Percentiles rank a stretch among this genome's conserved stretches.
These are phyloP conservation scores for Stegodyphus mimosarum DNA, from an alignment of 1,140 invertebrate species.

Conservation along the genomic window DNA sequence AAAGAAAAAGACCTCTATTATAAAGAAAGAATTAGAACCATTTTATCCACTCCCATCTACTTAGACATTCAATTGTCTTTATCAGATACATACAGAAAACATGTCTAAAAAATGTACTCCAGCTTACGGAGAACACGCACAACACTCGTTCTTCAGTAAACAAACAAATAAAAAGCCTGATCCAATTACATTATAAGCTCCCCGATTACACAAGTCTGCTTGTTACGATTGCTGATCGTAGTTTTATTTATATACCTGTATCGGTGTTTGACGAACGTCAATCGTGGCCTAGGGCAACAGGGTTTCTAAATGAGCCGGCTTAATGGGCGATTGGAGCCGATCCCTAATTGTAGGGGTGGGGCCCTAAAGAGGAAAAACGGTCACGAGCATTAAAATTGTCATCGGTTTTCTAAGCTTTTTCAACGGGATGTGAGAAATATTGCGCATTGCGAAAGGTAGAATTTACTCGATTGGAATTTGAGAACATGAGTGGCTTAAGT, in stretches of 20 bases:
- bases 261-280: background rate
- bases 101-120: no score
- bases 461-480: no score
- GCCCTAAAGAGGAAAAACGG: background rate
- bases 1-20: no score
- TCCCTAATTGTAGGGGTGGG: background rate
- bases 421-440: background rate
- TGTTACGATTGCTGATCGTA: background rate
- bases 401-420: background rate
- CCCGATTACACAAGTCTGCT: background rate
- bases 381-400: background rate
- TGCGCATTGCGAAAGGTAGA: background rate
- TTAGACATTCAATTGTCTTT: no score
- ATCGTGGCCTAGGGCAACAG: background rate
- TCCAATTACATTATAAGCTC: no score
- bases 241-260: background rate
- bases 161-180: no score
- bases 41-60: no score
- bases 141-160: no score
- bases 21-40: no score
- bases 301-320: background rate
- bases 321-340: background rate
- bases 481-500: no score
- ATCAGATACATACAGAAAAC: no score
- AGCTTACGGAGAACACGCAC: no score